phyloP scores from a whole-genome alignment of 2,888 invertebrate species.

The Rhaphigaster nebulosa region DNA sequence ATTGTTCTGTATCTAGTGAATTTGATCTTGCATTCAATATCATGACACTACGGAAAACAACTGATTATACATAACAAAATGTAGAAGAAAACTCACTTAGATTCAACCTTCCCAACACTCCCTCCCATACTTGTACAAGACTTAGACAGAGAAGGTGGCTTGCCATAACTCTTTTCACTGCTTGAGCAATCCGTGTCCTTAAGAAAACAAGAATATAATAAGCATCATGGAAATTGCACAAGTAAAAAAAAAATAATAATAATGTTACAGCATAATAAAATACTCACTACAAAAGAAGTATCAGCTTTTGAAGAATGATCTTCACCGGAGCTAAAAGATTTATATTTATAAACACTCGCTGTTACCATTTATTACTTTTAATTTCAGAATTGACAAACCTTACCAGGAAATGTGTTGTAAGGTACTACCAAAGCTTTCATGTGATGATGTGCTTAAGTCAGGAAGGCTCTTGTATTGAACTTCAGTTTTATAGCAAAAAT shows the following conservation, averaged over 20 bases:
- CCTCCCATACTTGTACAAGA: slow-evolving; percentile 55
- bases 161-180: slow-evolving; percentile 56
- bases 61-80: background rate
- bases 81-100: slow-evolving; percentile 27
- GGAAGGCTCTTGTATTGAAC: slow-evolving; percentile 63
- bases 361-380: background rate
- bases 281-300: slow-evolving; percentile 10
- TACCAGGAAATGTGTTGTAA: slow-evolving; percentile 51
- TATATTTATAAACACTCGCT: background rate
- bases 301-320: slow-evolving; percentile 40
- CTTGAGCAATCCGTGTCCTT: slow-evolving; percentile 56
- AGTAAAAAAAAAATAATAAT: background rate
- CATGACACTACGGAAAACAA: background rate
- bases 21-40: background rate
- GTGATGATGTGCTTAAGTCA: slow-evolving; percentile 60
- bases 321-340: background rate
- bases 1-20: too few species aligned
- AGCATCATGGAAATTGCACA: background rate
- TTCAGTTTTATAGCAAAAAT: slow-evolving; percentile 56
- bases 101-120: slow-evolving; percentile 52
- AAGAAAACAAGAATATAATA: background rate
- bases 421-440: slow-evolving; percentile 61
- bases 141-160: slow-evolving; percentile 53
- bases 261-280: background rate
- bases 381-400: background rate